Evolutionary conservation across 1,140 invertebrate species (phyloP), one percentile per base, ranked within the genome.

Genomic region (Drosophila orena): DNA sequence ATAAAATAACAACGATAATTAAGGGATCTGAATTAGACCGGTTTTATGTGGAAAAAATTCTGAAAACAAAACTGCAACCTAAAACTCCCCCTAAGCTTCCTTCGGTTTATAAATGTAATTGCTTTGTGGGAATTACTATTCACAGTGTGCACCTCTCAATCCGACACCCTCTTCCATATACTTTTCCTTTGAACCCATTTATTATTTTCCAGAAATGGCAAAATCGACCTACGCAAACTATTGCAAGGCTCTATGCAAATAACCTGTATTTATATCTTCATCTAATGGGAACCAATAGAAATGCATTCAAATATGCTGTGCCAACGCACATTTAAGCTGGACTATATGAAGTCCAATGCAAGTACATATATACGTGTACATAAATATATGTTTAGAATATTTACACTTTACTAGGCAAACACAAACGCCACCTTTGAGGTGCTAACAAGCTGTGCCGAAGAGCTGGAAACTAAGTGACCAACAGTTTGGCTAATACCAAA

Each of bases 361-460:
- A 11, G 15, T 3, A 11, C 27, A 56, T 66, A n/a, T n/a, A n/a
- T n/a, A n/a, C n/a, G n/a, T n/a, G n/a, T n/a, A 11, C 44, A 56
- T 66, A 38, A 24, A 17, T 40, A 59, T 42, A 15, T 73, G 24
- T 47, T 37, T 49, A 59, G 53, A 55, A 62, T 74, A 73, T 74
- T 74, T 73, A 50, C 71, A 55, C 24, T 55, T 22, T 27, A 47
- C 68, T 55, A 2, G 37, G 43, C 57, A 74, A 73, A 72, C 70
- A 74, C 50, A 59, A 61, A 55, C 53, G 22, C 38, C 60, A 57
- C 47, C 40, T 57, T 50, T 38, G 55, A 75, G 47, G 72, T 76
- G 72, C 71, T 76, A 76, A 75, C 52, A 40, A 75, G 71, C 47
- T 53, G 40, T 35, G 55, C 20, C 24, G 37, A 58, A 17, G 35